A percentile compares a stretch with the other conserved stretches of the same genome.
phyloP scores from a whole-genome alignment of 92 coral and sea anemone genomes.

The Zoanthus sansibaricus region DNA sequence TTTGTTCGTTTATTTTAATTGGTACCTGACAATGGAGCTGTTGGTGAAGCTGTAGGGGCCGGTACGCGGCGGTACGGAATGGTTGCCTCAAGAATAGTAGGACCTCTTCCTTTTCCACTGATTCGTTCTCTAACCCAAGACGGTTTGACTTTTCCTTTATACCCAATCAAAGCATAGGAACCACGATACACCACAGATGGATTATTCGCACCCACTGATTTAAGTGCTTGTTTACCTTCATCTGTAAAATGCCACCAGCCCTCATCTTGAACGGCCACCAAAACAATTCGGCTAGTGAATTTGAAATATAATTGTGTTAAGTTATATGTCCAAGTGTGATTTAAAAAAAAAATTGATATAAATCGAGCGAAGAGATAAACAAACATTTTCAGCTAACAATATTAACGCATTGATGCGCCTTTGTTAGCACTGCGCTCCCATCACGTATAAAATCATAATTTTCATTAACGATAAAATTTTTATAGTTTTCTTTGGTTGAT shows the following conservation, averaged over 20 bases:
- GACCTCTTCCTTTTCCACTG: not conserved
- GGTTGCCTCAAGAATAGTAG: not conserved
- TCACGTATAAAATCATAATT: too few relatives aligned
- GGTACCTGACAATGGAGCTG: not conserved
- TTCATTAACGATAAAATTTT: too few relatives aligned
- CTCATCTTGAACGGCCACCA: slow-evolving; percentile 13
- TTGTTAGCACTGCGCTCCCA: too few relatives aligned
- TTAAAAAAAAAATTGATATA: not conserved
- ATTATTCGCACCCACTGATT: not conserved
- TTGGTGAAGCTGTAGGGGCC: not conserved
- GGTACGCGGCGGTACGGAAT: not conserved
- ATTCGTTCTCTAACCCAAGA: not conserved
- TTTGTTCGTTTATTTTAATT: not conserved
- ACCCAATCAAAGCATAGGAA: not conserved
- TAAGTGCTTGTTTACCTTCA: not conserved
- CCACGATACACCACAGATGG: not conserved
- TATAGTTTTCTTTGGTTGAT: too few relatives aligned
- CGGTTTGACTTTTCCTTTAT: not conserved
- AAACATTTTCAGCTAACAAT: too few relatives aligned
- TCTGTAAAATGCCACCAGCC: not conserved
- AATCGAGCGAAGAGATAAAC: not conserved
- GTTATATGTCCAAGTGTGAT: not conserved
- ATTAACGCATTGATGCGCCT: too few relatives aligned
- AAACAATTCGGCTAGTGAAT: not conserved
- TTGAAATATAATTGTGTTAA: not conserved